Evolutionary conservation across 2,888 invertebrate species (phyloP).

Genomic region (Eledone cirrhosa): DNA sequence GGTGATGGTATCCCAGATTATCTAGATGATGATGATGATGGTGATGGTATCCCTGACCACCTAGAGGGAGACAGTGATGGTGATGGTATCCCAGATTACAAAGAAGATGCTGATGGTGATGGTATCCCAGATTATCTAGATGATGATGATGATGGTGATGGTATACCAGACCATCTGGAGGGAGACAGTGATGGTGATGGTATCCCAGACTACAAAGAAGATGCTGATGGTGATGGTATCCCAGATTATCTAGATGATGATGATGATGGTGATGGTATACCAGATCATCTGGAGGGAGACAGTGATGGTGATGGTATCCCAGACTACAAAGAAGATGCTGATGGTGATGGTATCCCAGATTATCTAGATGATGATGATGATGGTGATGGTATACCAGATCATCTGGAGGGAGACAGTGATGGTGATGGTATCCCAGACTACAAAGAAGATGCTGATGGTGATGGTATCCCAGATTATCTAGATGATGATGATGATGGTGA

Average conservation of each 20-base stretch:
- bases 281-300: conserved; percentile 48
- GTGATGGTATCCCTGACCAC: conserved; percentile 53
- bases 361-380: conserved; percentile 48
- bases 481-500: conserved; percentile 52
- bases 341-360: conserved; percentile 31
- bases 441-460: conserved; percentile 49
- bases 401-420: conserved; percentile 38
- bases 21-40: conserved; percentile 43
- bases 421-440: conserved; percentile 41
- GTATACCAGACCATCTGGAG: conserved; percentile 46
- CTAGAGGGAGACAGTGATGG: conserved; percentile 56
- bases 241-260: conserved; percentile 54
- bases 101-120: conserved; percentile 40
- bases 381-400: conserved; percentile 55
- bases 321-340: conserved; percentile 47
- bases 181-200: conserved; percentile 51
- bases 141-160: conserved; percentile 55
- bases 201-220: conserved; percentile 53
- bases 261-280: conserved; percentile 42
- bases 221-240: conserved; percentile 56
- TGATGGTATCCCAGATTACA: conserved; percentile 54
- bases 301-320: conserved; percentile 55
- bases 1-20: conserved; percentile 56
- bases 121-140: conserved; percentile 58
- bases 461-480: conserved; percentile 49